Conservation (phyloP, 2,113 vertebrate species). For the Oncorhynchus nerka region DNA sequence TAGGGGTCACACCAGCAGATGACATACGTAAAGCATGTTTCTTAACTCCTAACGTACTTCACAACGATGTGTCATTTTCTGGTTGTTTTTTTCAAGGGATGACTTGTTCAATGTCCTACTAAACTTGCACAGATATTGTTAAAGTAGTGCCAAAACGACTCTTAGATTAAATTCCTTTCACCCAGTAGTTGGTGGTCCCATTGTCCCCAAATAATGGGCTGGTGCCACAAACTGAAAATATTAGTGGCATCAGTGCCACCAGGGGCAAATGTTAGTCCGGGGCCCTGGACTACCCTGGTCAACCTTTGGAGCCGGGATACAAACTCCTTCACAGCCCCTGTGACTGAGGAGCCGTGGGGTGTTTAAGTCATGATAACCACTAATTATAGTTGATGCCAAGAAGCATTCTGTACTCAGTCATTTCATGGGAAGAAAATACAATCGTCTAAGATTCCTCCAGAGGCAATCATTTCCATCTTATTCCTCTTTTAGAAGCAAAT, state of each 20-base stretch:
- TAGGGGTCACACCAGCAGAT: not conserved
- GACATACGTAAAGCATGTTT: not conserved
- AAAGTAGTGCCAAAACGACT: too few relatives aligned
- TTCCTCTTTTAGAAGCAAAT: not conserved
- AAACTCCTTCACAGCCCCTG: constrained; percentile 18
- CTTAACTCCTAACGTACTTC: too few relatives aligned
- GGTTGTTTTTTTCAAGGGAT: not conserved
- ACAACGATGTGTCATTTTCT: not conserved
- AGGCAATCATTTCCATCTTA: not conserved
- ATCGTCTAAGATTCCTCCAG: not conserved
- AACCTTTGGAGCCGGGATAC: constrained; percentile 18
- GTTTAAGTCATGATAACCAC: not conserved
- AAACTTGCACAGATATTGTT: too few relatives aligned
- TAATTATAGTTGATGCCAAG: not conserved
- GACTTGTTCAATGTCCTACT: not conserved
- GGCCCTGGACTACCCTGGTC: constrained; percentile 14
- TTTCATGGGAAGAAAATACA: not conserved
- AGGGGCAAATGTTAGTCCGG: too few relatives aligned
- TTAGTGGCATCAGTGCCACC: too few relatives aligned
- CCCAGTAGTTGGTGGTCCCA: too few relatives aligned
- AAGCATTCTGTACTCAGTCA: not conserved
- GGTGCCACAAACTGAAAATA: too few relatives aligned
- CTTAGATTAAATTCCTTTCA: not conserved
- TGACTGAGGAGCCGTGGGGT: constrained; percentile 3
- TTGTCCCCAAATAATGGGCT: not conserved